Conservation (phyloP, 1,140 invertebrate species). For the Zaprionus camerounensis region DNA sequence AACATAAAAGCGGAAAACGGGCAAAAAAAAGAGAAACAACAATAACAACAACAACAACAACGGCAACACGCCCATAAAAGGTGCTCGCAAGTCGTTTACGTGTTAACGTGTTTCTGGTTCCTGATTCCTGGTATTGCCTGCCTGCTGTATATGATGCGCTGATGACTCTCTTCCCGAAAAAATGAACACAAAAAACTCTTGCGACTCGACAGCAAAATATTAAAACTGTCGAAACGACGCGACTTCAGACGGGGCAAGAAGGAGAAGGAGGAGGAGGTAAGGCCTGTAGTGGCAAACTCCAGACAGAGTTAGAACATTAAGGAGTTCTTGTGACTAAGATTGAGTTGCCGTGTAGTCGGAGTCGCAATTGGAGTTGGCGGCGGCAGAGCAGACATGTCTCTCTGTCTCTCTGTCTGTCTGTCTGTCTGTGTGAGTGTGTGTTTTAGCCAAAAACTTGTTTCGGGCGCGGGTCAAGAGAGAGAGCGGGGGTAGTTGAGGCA, state of each 20-base stretch:
- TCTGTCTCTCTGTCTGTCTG: constrained; percentile 18
- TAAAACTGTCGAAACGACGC: constrained; percentile 8
- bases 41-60: constrained; percentile 39
- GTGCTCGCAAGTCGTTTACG: constrained; percentile 57
- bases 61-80: constrained; percentile 50
- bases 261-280: too few species aligned
- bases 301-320: constrained; percentile 60
- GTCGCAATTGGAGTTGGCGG: constrained; percentile 42
- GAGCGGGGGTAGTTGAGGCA: not conserved
- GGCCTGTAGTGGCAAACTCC: not conserved
- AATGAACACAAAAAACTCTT: not conserved
- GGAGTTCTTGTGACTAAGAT: constrained; percentile 45
- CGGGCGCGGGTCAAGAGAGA: constrained; percentile 45
- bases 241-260: not conserved
- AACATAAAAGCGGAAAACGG: constrained; percentile 20
- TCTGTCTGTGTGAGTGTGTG: constrained; percentile 17
- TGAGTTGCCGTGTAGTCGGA: constrained; percentile 25
- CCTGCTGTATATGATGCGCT: constrained; percentile 14
- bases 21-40: constrained; percentile 22
- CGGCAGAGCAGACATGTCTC: constrained; percentile 37
- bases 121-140: constrained; percentile 55
- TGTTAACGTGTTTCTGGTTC: constrained; percentile 49
- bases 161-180: constrained; percentile 3
- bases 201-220: constrained; percentile 23
- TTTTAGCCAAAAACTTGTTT: constrained; percentile 76